Base-by-base conservation (phyloP, 2,888 invertebrate genomes). In the Andricus quercusramuli region DNA sequence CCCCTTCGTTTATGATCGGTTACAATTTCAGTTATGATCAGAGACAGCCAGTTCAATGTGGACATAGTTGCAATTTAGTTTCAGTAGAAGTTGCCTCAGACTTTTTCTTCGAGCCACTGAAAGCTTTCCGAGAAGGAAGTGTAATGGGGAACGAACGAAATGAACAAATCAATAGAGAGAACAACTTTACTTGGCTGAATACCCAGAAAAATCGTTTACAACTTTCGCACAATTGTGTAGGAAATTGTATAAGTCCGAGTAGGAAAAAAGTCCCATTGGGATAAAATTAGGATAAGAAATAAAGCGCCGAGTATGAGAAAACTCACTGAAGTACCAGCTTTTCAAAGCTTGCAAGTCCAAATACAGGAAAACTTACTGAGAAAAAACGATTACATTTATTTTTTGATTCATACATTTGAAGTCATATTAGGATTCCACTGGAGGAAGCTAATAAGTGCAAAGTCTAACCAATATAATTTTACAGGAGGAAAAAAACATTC, bases 21-120 rank as follows among this genome's bases (percentile, higher is more conserved):
- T 74, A 74, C 51, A n/a, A 74, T 74, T 32, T 74, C 74, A 74
- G 74, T 74, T 74, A 74, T 32, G 32, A 56, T 37, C 51, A 74
- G 9, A 20, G 74, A 29, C 56, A 51, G 74, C 51, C 51, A 32
- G 20, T 32, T 74, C 74, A 74, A 56, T 51, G 74, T 74, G 74
- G 74, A 74, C 74, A 74, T 74, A 74, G 74, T 74, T 74, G 74
- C 74, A 74, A 74, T 74, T 56, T 56, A 56, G 32, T 29, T 74
- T 67, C 37, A 11, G 13, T 67, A 20, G 11, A 67, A 67, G 37
- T 37, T 20, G 8, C n/a, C 41, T 8, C 32, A 17, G 51, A 47
- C 47, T 51, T 47, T 41, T 70, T 47, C 22, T 29, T 47, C 47
- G 67, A 67, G 15, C 2, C 15, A 44, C 67, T 67, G 67, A 41